Conservation (phyloP, 2,797 vertebrate genomes). For the Fratercula arctica region DNA sequence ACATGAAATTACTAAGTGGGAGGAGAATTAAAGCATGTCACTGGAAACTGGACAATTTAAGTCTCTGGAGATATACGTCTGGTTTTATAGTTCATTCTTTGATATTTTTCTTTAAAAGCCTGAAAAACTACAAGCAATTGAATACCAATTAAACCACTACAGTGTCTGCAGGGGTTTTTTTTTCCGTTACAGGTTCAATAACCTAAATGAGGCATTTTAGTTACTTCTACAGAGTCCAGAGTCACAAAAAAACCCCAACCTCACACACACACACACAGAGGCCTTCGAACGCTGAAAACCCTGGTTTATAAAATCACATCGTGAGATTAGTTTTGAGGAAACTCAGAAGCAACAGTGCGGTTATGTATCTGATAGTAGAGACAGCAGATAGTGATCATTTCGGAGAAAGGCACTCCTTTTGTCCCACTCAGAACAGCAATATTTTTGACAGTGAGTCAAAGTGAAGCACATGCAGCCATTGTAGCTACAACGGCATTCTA, state of each 20-base stretch:
- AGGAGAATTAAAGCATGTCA: constrained; percentile 40
- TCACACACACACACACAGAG: not conserved
- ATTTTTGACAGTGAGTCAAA: not conserved
- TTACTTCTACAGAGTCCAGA: not conserved
- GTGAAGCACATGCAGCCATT: not conserved
- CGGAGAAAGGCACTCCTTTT: not conserved
- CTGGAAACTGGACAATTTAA: constrained; percentile 26
- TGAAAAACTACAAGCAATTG: constrained; percentile 16
- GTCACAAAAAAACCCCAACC: not conserved
- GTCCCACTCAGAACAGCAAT: not conserved
- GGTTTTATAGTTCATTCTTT: constrained; percentile 31
- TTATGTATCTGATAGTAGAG: not conserved
- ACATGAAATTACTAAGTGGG: constrained; percentile 33
- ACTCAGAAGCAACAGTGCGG: not conserved
- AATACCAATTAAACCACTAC: not conserved
- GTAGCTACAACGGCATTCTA: not conserved
- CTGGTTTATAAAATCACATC: not conserved
- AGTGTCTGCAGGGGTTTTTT: not conserved
- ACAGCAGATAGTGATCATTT: not conserved
- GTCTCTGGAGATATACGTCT: constrained; percentile 51
- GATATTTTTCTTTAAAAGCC: constrained; percentile 14
- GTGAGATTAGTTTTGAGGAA: not conserved
- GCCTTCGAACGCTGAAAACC: not conserved
- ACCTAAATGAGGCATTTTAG: not conserved
- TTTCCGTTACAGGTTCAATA: constrained; percentile 16